Base-by-base conservation (phyloP, 1,140 invertebrate genomes). In the Pseudomyrmex cubaensis region DNA sequence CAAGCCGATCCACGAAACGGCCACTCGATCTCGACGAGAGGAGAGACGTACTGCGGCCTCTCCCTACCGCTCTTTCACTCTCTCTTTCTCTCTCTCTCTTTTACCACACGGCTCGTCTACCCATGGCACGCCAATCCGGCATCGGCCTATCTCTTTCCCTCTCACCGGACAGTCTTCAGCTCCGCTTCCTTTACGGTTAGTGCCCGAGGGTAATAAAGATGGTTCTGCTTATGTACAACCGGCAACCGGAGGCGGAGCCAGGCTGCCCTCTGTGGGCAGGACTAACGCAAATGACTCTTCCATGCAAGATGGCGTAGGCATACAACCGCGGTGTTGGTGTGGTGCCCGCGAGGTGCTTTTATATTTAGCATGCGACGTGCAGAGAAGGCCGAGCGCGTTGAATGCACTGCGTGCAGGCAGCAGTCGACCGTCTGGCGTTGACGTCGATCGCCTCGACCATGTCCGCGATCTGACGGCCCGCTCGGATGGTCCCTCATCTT, bases 211-310 rank as follows among this genome's bases (percentile, higher is more conserved):
- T 94, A 94, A 94, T 95, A 95, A 95, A 95, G 93, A 95, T 94
- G 93, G 94, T 94, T 94, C 93, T 94, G 92, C 91, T 92, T 93
- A 92, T 93, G 92, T 93, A 92, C 84, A 87, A 91, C 87, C 91
- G 90, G 90, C 90, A 91, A 92, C 90, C 89, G 92, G 93, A 94
- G 94, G 94, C 94, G 94, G 94, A 94, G 94, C 90, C 93, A 93
- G 90, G 91, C 90, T 92, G 93, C 93, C 92, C 91, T 93, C 93
- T 93, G 94, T 95, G 94, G 94, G 94, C 93, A 93, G 94, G 94
- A 93, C 94, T 94, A 94, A 93, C 92, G 92, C 91, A 94, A 94
- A 94, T 94, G 93, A 95, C 92, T 94, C 92, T 94, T 93, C 90
- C 90, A 92, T 90, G 92, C 93, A 95, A 94, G 94, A 94, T 94